These are phyloP conservation scores for Aromia moschata DNA, from an alignment of 2,888 invertebrate species.

Conservation along the genomic window DNA sequence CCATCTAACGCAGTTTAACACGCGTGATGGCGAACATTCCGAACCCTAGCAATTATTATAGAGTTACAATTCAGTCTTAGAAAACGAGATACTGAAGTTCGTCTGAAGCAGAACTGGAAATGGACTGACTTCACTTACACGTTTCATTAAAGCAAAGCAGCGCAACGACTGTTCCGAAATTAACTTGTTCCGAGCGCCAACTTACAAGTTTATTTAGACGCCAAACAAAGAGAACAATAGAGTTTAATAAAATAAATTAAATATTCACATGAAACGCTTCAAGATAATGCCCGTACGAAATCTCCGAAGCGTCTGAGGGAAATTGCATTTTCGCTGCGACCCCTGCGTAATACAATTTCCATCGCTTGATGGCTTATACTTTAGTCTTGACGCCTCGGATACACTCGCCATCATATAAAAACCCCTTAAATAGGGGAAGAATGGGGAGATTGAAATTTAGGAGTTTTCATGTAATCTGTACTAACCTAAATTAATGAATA, in stretches of 20 bases:
- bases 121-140: too few species aligned
- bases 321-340: slow-evolving; percentile 57
- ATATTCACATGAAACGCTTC: slow-evolving; percentile 44
- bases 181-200: slow-evolving; percentile 15
- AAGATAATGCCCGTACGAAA: slow-evolving; percentile 52
- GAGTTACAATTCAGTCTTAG: too few species aligned
- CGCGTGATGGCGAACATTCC: too few species aligned
- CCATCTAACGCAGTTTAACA: too few species aligned
- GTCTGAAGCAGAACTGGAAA: too few species aligned
- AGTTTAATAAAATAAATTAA: slow-evolving; percentile 40
- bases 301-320: slow-evolving; percentile 55
- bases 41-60: too few species aligned
- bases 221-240: slow-evolving; percentile 31
- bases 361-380: slow-evolving; percentile 56
- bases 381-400: slow-evolving; percentile 35
- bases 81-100: too few species aligned
- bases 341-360: slow-evolving; percentile 58
- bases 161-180: background rate
- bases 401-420: slow-evolving; percentile 14
- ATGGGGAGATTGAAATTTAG: background rate
- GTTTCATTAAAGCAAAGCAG: background rate
- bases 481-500: background rate
- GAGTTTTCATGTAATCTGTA: background rate
- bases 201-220: slow-evolving; percentile 30
- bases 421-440: slow-evolving; percentile 6